Base-by-base conservation (phyloP, 1,140 invertebrate species). In the Papilio helenus region DNA sequence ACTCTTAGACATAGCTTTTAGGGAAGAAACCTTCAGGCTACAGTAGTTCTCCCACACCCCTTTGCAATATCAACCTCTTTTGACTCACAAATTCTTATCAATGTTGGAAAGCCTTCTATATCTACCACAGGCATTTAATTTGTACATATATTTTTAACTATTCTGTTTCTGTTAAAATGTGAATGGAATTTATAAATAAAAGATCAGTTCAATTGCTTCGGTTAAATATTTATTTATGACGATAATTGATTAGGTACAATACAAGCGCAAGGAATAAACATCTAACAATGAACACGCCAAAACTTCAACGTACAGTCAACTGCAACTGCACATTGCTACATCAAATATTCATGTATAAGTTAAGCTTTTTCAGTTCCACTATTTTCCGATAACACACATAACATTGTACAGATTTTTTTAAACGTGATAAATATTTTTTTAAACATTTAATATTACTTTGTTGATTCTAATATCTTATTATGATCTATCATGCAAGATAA, bases 221-320 rank as follows among this genome's bases (percentile, higher is more conserved):
- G 88, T 93, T 94, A 93, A 93, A 93, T 92, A 92, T 94, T 93
- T 93, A 93, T 91, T 93, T 90, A 89, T 88, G 87, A 93, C 87
- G 91, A 87, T 89, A 91, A 84, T 82, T 82, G 81, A 83, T 87
- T 80, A 88, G 84, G 80, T 89, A 93, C 90, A 93, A 89, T 90
- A 89, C 88, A 92, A 94, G 90, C 90, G 85, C 89, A 90, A 90
- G 87, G 89, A 68, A 89, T 89, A 88, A 91, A 92, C 87, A 88
- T 88, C 88, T 90, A 90, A 88, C 82, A 85, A 84, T 84, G 89
- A 88, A 85, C 88, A 92, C 88, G 81, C 87, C 86, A 81, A 83
- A 88, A 84, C 85, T 86, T 86, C 80, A 85, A 89, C 90, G 86
- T 34, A 68, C 85, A 80, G 88, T 87, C 89, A 89, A 87, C 82